phyloP scores from a whole-genome alignment of 2,888 invertebrate genomes.

The Temnothorax ravouxi region DNA sequence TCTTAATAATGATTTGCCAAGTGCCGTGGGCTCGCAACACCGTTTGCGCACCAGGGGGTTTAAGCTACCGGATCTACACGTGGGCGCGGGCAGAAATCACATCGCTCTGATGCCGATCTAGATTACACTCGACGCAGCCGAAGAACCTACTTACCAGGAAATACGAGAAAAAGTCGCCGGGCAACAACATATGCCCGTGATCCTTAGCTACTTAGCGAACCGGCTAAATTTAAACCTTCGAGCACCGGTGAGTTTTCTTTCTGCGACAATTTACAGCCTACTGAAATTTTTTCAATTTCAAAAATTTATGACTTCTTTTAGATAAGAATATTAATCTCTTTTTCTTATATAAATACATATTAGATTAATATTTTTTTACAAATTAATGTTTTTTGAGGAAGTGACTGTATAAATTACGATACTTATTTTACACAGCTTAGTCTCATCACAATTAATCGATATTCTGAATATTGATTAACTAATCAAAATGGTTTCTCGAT shows the following conservation, averaged over 20 bases:
- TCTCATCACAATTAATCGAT: neutral
- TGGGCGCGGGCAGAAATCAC: conserved; percentile 15
- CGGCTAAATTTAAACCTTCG: neutral
- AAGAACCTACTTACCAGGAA: conserved; percentile 12
- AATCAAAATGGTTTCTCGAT: neutral
- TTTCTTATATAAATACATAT: neutral
- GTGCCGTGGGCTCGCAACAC: neutral
- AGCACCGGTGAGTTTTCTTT: neutral
- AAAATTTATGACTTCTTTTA: neutral
- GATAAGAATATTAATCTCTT: neutral
- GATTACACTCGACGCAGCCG: conserved; percentile 24
- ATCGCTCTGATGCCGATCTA: conserved; percentile 26
- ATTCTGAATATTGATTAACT: conserved; percentile 16
- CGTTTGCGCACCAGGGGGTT: neutral
- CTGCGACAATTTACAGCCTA: neutral
- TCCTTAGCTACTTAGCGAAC: conserved; percentile 24
- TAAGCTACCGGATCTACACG: neutral
- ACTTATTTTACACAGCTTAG: neutral
- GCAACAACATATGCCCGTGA: conserved; percentile 6
- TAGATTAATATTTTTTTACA: neutral
- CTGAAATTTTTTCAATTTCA: neutral
- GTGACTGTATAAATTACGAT: neutral
- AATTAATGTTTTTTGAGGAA: neutral
- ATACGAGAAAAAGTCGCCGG: neutral
- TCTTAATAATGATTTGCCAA: conserved; percentile 39